These are phyloP conservation scores for Smittia aterrima DNA, from an alignment of 2,888 invertebrate species.

Conservation along the genomic window DNA sequence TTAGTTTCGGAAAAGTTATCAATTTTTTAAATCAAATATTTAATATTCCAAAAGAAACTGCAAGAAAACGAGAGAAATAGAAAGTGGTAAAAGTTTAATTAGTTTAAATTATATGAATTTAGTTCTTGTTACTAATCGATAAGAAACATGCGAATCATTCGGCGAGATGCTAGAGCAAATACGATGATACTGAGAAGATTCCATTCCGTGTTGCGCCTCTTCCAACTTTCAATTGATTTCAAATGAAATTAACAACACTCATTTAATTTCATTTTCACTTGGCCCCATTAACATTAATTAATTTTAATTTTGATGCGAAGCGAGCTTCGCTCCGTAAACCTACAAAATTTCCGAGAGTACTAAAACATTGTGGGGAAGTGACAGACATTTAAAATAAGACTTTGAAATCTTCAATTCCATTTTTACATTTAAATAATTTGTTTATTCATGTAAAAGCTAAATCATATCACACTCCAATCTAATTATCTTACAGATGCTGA, in stretches of 20 bases:
- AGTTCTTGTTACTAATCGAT: no score
- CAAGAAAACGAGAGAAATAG: no score
- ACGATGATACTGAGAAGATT: background rate
- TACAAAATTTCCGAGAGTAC: no score
- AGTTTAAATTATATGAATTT: background rate
- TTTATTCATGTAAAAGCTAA: background rate
- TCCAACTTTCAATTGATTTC: background rate
- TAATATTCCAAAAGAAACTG: no score
- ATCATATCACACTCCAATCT: slow-evolving; percentile 40
- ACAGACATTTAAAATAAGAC: no score
- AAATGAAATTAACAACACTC: slow-evolving; percentile 34
- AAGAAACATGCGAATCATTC: background rate
- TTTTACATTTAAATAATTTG: no score
- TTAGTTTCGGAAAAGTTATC: no score
- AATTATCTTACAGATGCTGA: slow-evolving; percentile 68
- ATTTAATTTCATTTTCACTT: slow-evolving; percentile 34
- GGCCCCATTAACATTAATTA: slow-evolving; percentile 35
- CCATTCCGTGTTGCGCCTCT: background rate
- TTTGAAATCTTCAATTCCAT: background rate
- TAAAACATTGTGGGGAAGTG: no score
- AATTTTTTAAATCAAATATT: no score
- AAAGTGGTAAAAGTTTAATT: background rate
- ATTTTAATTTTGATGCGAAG: slow-evolving; percentile 30
- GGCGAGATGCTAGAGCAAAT: background rate
- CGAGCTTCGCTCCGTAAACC: background rate